Evolutionary conservation across 2,888 invertebrate genomes (phyloP), one percentile per base, ranked within the genome.

Genomic region (Blera fallax): DNA sequence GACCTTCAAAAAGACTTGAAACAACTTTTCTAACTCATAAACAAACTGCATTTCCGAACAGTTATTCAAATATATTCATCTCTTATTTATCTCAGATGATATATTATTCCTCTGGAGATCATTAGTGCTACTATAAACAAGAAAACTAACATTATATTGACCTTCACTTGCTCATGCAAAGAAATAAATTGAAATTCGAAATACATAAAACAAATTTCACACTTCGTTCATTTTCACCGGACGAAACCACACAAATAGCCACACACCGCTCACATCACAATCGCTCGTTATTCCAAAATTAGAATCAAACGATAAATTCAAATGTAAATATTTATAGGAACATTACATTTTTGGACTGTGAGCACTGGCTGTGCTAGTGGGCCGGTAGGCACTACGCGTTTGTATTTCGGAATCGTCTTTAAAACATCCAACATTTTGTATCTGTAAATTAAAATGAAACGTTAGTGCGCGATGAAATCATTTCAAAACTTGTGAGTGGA

Each of bases 311-410:
- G 52, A 70, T 70, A 10, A 60, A 69, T 69, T 62, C 18, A 60
- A 78, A 78, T 72, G 54, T 78, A 78, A 78, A 78, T 70, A 78
- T 70, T 64, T 70, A 70, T 52, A 52, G 60, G 10, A 48, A 8
- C 64, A 18, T 64, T 74, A 54, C 56, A 34, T 56, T 65, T 76
- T 76, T 65, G 48, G 56, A 76, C 54, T 45, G 27, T 40, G 16
- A 29, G 43, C 45, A 45, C 40, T 64, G 48, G 1, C 10, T 16
- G 29, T 24, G n/a, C n/a, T n/a, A n/a, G 43, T 60, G 34, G 21
- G 29, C 11, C 10, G 54, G 52, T 29, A 10, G 24, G 7, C 8
- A 16, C 16, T 43, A 67, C 5, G 52, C 10, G 37, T 65, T 76
- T 45, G 65, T 56, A 48, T 56, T 56, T 64, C n/a, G 7, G 29